These are phyloP conservation scores for Tetramorium bicarinatum DNA, from an alignment of 2,888 invertebrate species.

Conservation along the genomic window DNA sequence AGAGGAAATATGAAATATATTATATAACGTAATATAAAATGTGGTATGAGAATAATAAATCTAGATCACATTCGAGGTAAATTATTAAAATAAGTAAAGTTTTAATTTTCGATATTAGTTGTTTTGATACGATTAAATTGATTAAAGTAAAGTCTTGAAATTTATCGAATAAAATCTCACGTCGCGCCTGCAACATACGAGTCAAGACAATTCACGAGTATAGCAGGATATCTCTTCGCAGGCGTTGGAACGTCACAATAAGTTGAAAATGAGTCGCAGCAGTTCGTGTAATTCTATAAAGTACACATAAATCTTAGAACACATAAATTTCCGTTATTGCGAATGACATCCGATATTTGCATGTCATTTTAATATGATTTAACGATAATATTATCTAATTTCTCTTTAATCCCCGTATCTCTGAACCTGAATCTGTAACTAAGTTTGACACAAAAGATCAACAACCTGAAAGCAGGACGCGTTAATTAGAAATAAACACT, in stretches of 20 bases:
- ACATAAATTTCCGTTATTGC: constrained; percentile 9
- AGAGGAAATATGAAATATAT: not conserved
- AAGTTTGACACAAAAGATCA: constrained; percentile 13
- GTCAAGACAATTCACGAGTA: constrained; percentile 24
- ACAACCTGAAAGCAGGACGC: not conserved
- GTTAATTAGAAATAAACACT: constrained; percentile 47
- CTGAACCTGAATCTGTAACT: constrained; percentile 17
- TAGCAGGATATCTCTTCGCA: constrained; percentile 33
- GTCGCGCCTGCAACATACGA: constrained; percentile 22
- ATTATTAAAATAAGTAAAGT: not conserved
- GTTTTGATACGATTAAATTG: not conserved
- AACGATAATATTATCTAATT: constrained; percentile 26
- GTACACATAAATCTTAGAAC: not conserved
- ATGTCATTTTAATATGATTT: constrained; percentile 15
- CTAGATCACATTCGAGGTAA: not conserved
- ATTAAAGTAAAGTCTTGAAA: not conserved
- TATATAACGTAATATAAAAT: not conserved
- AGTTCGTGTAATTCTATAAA: constrained; percentile 20
- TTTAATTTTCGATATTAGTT: not conserved
- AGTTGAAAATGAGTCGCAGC: constrained; percentile 18
- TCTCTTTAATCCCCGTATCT: not conserved
- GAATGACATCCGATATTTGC: constrained; percentile 5
- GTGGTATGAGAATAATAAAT: not conserved
- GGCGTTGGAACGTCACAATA: constrained; percentile 43
- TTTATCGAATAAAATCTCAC: constrained; percentile 10